A percentile compares a stretch with the other conserved stretches of the same genome.
Conservation (phyloP, 37 sponge, comb jelly and placozoan species). For the Tethya wilhelma region DNA sequence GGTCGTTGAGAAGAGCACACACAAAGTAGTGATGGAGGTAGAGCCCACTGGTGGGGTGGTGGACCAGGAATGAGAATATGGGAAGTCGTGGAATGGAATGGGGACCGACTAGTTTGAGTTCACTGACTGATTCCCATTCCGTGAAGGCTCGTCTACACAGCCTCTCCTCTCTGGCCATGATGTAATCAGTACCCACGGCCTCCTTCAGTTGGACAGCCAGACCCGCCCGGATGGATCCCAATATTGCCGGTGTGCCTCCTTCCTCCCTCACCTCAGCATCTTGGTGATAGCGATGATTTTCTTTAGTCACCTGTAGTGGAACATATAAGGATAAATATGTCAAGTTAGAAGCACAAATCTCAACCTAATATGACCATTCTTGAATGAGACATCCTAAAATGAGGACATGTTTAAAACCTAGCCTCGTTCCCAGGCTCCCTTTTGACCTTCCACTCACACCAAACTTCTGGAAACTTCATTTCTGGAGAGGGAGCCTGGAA, state of each 20-base stretch:
- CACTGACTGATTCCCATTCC: constrained; percentile 11
- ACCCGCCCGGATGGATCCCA: constrained; percentile 85
- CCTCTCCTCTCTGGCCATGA: constrained; percentile 40
- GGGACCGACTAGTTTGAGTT: constrained; percentile 56
- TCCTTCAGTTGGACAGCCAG: constrained; percentile 84
- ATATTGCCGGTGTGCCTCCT: constrained; percentile 88
- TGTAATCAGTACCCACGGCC: constrained; percentile 46
- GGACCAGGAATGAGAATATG: constrained; percentile 86
- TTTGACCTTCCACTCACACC: no score
- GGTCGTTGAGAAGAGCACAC: constrained; percentile 80
- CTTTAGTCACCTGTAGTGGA: constrained; percentile 52
- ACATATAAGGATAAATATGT: no score
- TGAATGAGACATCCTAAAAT: no score
- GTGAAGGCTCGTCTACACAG: constrained; percentile 12
- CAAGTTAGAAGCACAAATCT: background rate
- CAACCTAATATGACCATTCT: no score
- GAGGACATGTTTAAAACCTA: no score
- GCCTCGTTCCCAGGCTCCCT: no score
- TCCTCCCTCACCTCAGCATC: constrained; percentile 84
- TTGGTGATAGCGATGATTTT: constrained; percentile 55
- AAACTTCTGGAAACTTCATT: no score
- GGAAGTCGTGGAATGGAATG: constrained; percentile 62
- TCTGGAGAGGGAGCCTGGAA: no score
- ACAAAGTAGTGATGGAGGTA: constrained; percentile 91
- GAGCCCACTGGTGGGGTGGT: constrained; percentile 56